Evolutionary conservation across 2,888 invertebrate species (phyloP).

Genomic region (Petrolisthes manimaculis): DNA sequence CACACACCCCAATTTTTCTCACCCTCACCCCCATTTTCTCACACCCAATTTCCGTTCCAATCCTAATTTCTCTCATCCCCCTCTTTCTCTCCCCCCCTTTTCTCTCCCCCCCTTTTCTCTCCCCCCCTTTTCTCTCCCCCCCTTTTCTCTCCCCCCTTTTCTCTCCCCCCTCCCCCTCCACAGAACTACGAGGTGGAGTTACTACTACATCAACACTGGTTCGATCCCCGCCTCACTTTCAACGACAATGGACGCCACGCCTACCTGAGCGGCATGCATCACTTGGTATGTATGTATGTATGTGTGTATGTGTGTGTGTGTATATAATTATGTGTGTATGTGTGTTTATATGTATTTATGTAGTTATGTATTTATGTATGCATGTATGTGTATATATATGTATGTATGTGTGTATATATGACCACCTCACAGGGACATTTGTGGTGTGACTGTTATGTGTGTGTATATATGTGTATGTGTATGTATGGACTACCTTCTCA

Average conservation of each 20-base stretch:
- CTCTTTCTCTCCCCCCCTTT: neutral
- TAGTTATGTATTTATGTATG: neutral
- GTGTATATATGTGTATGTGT: neutral
- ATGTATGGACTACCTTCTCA: no score
- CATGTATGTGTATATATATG: neutral
- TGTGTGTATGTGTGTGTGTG: neutral
- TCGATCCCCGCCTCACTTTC: slow-evolving; percentile 88
- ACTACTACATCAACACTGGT: slow-evolving; percentile 93
- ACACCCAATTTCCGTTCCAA: neutral
- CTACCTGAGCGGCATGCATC: slow-evolving; percentile 92
- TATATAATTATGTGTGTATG: no score
- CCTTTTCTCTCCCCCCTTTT: neutral
- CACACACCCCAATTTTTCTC: neutral
- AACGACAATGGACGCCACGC: slow-evolving; percentile 89
- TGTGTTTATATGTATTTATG: neutral
- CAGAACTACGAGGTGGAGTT: slow-evolving; percentile 94
- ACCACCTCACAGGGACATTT: no score
- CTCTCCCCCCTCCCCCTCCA: neutral
- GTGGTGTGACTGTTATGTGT: neutral
- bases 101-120: neutral
- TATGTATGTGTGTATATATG: neutral
- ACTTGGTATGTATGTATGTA: slow-evolving; percentile 71
- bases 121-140: neutral
- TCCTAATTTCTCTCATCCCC: neutral
- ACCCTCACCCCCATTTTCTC: neutral